Evolutionary conservation across 2,888 invertebrate genomes (phyloP).

Genomic region (Drosophila gaucha): DNA sequence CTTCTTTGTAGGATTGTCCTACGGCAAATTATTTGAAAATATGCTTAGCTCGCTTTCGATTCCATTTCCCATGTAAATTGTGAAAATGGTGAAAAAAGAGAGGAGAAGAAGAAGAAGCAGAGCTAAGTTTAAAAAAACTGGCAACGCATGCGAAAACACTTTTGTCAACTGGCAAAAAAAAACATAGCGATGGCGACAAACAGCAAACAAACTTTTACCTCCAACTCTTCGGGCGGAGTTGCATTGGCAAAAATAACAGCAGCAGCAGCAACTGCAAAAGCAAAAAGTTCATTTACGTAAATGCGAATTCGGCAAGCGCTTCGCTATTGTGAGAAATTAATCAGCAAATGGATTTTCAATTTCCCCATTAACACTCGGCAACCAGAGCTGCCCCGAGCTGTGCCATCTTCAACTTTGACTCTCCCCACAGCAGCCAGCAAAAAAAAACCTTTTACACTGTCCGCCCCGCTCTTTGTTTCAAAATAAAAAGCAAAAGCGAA

Average conservation of each 20-base stretch:
- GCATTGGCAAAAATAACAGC: conserved; percentile 27
- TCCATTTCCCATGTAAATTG: conserved; percentile 46
- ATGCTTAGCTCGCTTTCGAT: conserved; percentile 45
- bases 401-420: conserved; percentile 16
- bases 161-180: conserved; percentile 44
- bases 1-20: neutral
- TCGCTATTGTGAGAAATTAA: conserved; percentile 67
- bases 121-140: conserved; percentile 56
- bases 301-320: conserved; percentile 59
- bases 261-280: conserved; percentile 23
- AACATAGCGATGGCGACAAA: conserved; percentile 54
- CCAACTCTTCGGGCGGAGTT: conserved; percentile 48
- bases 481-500: neutral
- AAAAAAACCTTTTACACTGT: neutral
- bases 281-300: conserved; percentile 76
- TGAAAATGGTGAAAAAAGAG: conserved; percentile 18
- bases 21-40: conserved; percentile 42
- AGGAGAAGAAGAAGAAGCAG: neutral
- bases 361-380: conserved; percentile 70
- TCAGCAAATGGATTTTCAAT: conserved; percentile 79
- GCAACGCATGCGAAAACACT: conserved; percentile 64
- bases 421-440: neutral
- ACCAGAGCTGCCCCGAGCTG: conserved; percentile 35
- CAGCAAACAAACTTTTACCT: conserved; percentile 65
- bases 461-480: conserved; percentile 16